Evolutionary conservation across 2,113 vertebrate species (phyloP).

Genomic region (Eulacestoma nigropectus): DNA sequence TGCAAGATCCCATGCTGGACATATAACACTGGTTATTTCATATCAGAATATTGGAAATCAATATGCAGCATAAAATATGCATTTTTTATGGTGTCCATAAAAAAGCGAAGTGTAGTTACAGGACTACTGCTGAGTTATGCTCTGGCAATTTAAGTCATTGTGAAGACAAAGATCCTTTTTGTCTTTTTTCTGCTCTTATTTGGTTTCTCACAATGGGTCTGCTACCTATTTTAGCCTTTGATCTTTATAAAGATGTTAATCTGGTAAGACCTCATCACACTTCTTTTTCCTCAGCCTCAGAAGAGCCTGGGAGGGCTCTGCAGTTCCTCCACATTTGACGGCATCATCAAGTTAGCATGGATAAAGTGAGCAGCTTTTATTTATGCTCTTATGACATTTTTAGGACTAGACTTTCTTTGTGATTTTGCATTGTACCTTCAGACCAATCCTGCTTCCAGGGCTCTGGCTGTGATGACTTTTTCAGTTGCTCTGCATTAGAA

Average conservation of each 20-base stretch:
- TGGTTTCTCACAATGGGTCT: background rate
- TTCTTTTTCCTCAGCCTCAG: background rate
- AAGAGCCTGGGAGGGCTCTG: background rate
- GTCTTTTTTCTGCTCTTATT: background rate
- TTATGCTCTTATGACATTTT: background rate
- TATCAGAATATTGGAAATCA: background rate
- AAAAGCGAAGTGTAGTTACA: background rate
- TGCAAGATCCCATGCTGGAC: background rate
- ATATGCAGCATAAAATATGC: background rate
- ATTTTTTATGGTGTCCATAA: background rate
- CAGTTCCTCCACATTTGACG: background rate
- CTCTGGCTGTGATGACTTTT: background rate
- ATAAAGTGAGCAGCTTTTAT: background rate
- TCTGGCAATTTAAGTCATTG: background rate
- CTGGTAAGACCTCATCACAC: background rate
- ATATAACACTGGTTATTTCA: no score
- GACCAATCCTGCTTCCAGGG: background rate
- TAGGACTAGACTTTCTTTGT: background rate
- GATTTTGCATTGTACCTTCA: background rate
- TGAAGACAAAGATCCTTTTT: background rate
- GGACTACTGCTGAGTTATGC: background rate
- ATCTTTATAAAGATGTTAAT: background rate
- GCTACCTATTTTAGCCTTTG: background rate
- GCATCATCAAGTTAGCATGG: background rate
- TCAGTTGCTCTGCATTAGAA: background rate